Percentiles rank a stretch among this genome's conserved stretches.
Conservation (phyloP, 1,140 invertebrate genomes). For the Nixonia krombeini region DNA sequence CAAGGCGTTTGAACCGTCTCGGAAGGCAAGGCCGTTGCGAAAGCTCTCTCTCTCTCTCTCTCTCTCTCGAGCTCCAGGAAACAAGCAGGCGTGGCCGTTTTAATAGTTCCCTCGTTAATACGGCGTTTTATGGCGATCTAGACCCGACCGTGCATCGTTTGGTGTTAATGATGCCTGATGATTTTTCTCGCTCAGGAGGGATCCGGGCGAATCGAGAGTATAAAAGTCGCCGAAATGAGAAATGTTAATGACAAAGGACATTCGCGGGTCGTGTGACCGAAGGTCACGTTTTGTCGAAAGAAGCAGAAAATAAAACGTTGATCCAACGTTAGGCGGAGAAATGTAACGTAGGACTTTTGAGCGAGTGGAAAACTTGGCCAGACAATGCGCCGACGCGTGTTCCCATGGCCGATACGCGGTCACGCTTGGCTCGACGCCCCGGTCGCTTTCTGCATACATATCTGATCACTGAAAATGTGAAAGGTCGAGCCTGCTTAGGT, state of each 20-base stretch:
- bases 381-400: not conserved
- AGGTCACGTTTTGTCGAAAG: too few species aligned
- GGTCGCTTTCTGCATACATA: constrained; percentile 10
- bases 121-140: constrained; percentile 39
- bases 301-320: not conserved
- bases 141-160: not conserved
- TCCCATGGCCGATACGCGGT: not conserved
- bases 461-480: constrained; percentile 22
- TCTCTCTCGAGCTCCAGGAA: constrained; percentile 30
- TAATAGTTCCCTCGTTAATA: constrained; percentile 44
- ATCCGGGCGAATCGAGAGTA: not conserved
- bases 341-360: too few species aligned
- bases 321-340: too few species aligned
- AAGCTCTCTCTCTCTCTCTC: too few species aligned
- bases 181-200: constrained; percentile 25
- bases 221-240: not conserved
- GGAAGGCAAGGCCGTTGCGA: constrained; percentile 48
- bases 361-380: not conserved
- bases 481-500: constrained; percentile 19
- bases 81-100: constrained; percentile 50
- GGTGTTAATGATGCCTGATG: constrained; percentile 41
- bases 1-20: constrained; percentile 45
- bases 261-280: not conserved
- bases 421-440: not conserved
- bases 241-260: not conserved